Evolutionary conservation across 2,888 invertebrate species (phyloP).

Genomic region (Archips crataeganus): DNA sequence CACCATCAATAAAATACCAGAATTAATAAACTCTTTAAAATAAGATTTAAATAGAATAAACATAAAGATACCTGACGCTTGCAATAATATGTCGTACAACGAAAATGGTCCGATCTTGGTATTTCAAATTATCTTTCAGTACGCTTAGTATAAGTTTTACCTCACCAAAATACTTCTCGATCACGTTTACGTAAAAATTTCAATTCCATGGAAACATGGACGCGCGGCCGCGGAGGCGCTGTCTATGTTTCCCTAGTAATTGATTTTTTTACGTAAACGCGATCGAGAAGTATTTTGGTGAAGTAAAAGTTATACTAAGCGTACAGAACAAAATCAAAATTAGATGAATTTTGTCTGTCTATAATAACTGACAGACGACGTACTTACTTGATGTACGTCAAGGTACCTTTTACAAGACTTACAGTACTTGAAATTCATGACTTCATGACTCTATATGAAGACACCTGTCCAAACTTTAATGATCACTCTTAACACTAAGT

Average conservation of each 20-base stretch:
- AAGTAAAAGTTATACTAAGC: no score
- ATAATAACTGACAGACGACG: neutral
- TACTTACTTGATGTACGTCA: neutral
- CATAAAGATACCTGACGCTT: neutral
- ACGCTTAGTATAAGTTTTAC: no score
- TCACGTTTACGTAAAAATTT: no score
- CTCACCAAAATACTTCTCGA: no score
- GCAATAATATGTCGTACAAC: neutral
- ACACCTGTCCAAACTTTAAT: no score
- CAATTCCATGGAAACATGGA: no score
- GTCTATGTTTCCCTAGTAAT: no score
- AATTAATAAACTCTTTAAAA: slow-evolving; percentile 3
- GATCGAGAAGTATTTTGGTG: no score
- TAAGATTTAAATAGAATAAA: neutral
- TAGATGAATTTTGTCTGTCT: neutral
- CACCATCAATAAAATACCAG: neutral
- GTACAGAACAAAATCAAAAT: slow-evolving; percentile 15
- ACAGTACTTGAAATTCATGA: neutral
- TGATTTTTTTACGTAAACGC: no score
- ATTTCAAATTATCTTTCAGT: neutral
- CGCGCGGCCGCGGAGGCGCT: no score
- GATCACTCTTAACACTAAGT: no score
- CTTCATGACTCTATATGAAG: neutral
- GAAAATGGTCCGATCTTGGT: neutral
- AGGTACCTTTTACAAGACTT: neutral